Evolutionary conservation across 2,797 vertebrate genomes (phyloP).

Genomic region (Alca torda): DNA sequence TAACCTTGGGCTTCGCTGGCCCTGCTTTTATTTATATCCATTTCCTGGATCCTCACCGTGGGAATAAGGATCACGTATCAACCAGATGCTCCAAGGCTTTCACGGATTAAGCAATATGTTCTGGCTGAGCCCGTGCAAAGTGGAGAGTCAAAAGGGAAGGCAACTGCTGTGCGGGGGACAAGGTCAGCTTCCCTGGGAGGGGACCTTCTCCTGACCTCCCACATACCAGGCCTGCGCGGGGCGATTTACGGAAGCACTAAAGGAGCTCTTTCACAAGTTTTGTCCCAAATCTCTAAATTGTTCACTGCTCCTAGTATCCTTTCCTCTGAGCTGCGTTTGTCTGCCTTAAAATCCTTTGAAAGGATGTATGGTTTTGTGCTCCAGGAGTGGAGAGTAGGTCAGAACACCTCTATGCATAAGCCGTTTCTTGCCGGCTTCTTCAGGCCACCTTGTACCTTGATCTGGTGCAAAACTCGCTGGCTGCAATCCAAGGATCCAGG

Average conservation of each 20-base stretch:
- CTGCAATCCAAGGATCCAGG: neutral
- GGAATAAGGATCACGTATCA: neutral
- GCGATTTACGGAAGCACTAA: neutral
- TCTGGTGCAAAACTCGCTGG: neutral
- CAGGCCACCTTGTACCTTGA: neutral
- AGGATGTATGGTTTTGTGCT: rapidly evolving
- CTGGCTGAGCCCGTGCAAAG: neutral
- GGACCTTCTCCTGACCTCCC: neutral
- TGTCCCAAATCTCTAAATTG: neutral
- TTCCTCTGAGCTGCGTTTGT: neutral
- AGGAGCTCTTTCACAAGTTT: neutral
- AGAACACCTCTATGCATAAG: neutral
- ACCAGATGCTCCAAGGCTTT: neutral
- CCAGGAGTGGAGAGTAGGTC: neutral
- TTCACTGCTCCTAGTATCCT: neutral
- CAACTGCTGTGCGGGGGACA: neutral
- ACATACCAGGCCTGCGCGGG: neutral
- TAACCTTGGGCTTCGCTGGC: neutral
- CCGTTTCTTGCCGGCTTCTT: neutral
- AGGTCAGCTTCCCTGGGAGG: neutral
- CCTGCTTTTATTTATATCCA: neutral
- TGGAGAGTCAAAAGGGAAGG: neutral
- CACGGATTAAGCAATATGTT: neutral
- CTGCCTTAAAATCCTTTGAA: neutral
- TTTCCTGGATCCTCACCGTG: neutral